phyloP scores from a whole-genome alignment of 2,888 invertebrate species.

The Troides aeacus region DNA sequence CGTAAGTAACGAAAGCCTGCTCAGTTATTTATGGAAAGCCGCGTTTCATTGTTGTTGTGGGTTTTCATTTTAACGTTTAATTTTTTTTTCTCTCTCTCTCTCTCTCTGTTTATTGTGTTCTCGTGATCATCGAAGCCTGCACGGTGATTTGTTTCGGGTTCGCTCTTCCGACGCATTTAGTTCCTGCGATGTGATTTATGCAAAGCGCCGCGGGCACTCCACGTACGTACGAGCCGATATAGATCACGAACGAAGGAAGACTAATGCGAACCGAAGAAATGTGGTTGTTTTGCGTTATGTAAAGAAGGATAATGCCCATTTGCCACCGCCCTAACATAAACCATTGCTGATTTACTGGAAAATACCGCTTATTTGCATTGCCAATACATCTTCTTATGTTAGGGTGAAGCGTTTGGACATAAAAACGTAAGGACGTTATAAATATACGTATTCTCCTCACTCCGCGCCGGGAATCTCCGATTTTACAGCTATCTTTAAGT shows the following conservation, averaged over 20 bases:
- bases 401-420: conserved; percentile 60
- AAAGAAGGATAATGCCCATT: conserved; percentile 55
- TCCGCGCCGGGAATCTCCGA: conserved; percentile 58
- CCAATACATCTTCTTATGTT: conserved; percentile 58
- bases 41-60: conserved; percentile 75
- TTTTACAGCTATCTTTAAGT: conserved; percentile 63
- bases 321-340: conserved; percentile 54
- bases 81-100: conserved; percentile 48
- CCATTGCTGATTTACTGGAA: conserved; percentile 59
- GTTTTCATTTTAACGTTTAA: conserved; percentile 72
- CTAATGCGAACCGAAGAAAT: conserved; percentile 55
- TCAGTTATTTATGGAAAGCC: conserved; percentile 75
- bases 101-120: conserved; percentile 57
- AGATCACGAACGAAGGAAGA: conserved; percentile 50
- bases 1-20: conserved; percentile 75
- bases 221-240: conserved; percentile 44
- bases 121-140: conserved; percentile 54
- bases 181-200: conserved; percentile 62
- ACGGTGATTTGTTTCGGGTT: conserved; percentile 66
- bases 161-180: conserved; percentile 57
- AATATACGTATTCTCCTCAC: conserved; percentile 57
- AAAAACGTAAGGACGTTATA: conserved; percentile 66
- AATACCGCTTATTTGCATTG: conserved; percentile 70
- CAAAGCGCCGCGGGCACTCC: conserved; percentile 41
- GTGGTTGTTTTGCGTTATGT: conserved; percentile 55